Conservation (phyloP, 2,113 vertebrate species). For the Romanogobio albipinnatus region DNA sequence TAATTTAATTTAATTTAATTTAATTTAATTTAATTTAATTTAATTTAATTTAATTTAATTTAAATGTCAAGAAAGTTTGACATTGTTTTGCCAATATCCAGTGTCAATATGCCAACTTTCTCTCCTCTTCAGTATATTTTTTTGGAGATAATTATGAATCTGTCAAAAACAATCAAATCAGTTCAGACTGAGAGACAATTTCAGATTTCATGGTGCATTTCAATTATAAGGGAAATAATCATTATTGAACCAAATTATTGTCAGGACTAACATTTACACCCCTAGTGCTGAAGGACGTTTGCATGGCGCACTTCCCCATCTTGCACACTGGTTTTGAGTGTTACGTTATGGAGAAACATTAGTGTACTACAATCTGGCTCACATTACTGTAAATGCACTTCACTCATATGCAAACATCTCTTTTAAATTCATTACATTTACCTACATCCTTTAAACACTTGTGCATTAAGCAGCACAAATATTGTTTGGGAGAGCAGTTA, state of each 20-base stretch:
- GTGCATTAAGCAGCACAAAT: not conserved
- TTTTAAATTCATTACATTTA: not conserved
- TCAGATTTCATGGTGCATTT: not conserved
- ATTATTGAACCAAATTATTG: not conserved
- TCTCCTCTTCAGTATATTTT: not conserved
- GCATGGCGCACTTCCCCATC: not conserved
- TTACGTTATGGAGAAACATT: not conserved
- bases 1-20: no score
- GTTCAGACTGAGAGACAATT: not conserved
- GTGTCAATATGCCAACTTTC: not conserved
- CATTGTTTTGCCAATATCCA: not conserved
- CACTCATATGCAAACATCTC: not conserved
- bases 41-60: no score
- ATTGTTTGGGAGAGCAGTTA: not conserved
- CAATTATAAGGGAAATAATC: not conserved
- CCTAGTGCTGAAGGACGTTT: not conserved
- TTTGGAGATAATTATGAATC: not conserved
- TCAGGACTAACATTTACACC: not conserved
- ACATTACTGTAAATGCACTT: not conserved
- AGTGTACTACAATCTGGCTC: not conserved
- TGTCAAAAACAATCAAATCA: not conserved
- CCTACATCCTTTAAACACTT: not conserved
- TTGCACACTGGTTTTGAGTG: not conserved
- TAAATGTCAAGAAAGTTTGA: no score
- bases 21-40: no score